Evolutionary conservation across 2,113 vertebrate genomes (phyloP).

Genomic region (Entomyzon cyanotis): DNA sequence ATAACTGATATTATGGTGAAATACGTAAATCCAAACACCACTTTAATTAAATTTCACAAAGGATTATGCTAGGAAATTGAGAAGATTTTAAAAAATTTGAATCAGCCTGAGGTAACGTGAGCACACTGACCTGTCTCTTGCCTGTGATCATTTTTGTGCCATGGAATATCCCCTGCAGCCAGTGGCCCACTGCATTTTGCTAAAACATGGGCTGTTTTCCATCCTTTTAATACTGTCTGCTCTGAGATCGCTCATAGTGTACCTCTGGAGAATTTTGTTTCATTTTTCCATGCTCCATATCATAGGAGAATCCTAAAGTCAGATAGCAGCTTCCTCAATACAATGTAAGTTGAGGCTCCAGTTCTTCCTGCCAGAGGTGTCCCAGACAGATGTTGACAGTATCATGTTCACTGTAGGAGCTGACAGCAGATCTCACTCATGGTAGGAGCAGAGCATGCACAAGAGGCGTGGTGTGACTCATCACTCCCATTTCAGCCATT

Average conservation of each 20-base stretch:
- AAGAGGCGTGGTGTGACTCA: neutral
- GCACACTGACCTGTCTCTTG: neutral
- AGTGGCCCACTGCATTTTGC: neutral
- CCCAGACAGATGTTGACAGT: neutral
- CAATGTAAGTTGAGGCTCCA: neutral
- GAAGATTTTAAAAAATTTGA: neutral
- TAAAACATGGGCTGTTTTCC: neutral
- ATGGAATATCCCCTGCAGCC: neutral
- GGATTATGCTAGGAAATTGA: neutral
- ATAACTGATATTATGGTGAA: conserved; percentile 15
- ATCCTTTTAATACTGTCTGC: neutral
- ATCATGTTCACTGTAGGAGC: neutral
- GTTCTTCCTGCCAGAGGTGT: neutral
- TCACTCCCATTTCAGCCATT: neutral
- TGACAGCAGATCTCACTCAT: neutral
- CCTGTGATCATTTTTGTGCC: neutral
- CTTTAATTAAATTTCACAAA: conserved; percentile 37
- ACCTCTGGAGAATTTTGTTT: neutral
- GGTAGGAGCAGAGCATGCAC: neutral
- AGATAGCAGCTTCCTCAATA: neutral
- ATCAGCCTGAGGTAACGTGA: neutral
- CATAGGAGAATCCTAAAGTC: neutral
- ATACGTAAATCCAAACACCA: neutral
- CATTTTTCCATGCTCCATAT: neutral
- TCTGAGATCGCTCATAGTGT: neutral